Conservation (phyloP, 2,113 vertebrate genomes). For the Pluvialis apricaria region DNA sequence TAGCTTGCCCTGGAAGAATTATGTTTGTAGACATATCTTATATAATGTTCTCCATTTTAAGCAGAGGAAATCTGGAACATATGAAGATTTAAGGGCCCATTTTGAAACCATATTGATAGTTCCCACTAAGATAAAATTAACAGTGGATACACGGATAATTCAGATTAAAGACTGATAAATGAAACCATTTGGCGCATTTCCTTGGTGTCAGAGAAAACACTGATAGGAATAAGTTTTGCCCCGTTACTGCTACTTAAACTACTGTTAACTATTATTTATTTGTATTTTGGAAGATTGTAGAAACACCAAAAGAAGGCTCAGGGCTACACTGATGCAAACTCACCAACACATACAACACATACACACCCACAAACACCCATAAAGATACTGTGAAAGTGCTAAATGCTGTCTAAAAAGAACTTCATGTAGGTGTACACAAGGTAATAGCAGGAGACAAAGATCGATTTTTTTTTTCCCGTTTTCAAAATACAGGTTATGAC, state of each 20-base stretch:
- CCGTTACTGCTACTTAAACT: background rate
- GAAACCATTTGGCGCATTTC: background rate
- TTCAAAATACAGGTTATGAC: background rate
- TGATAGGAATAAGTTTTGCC: background rate
- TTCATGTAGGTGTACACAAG: no score
- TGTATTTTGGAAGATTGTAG: background rate
- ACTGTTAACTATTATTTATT: background rate
- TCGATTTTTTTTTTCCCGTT: accelerated
- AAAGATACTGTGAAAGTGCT: background rate
- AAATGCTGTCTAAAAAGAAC: background rate
- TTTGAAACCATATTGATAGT: background rate
- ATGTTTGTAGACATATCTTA: background rate
- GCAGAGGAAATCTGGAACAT: background rate
- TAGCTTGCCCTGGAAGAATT: background rate
- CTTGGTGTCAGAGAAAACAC: background rate
- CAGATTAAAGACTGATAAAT: background rate
- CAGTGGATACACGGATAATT: background rate
- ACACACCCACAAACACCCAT: background rate
- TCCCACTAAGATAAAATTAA: background rate
- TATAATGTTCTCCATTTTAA: background rate
- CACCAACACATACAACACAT: background rate
- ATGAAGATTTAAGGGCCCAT: background rate
- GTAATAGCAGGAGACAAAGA: background rate
- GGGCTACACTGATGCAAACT: background rate
- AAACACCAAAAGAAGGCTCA: background rate